Evolutionary conservation across 2,888 invertebrate genomes (phyloP), one percentile per base, ranked within the genome.

Genomic region (Liopterus haemorrhoidalis): DNA sequence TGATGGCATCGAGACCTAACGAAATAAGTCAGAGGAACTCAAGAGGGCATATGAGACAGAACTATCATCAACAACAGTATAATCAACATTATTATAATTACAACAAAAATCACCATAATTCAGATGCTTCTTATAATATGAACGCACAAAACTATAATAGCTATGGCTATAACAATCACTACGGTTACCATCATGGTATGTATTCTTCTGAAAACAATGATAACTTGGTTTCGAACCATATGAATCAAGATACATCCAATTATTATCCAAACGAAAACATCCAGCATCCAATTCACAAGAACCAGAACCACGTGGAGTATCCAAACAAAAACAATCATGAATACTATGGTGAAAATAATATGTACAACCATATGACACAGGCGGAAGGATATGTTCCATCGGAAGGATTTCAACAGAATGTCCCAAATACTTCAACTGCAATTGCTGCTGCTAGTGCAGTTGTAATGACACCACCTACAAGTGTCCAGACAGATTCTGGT

Each of bases 381-480:
- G 68, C 70, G 12, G 74, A 63, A 8, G 59, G 48, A 41, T 65
- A 63, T 56, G 72, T 71, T 51, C 68, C 71, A 4, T 66, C 63
- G 6, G 50, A 50, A 25, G 37, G 66, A 3, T 71, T 70, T 50
- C 69, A 72, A n/a, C 70, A 72, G 46, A 65, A 69, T 16, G 64
- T 64, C 28, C 62, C 65, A 1, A 70, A 68, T 4, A 64, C 69
- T 5, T 67, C 68, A 12, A 66, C 66, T 2, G 67, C 70, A 3
- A 69, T 68, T 25, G 64, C 71, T 3, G 68, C 71, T 24, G 70
- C 69, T 1, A 71, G 72, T 9, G 69, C 74, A 0, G 71, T 71
- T 2, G 71, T 77, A 19, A 78, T 78, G 70, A 76, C 79, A 6
- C 76, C 79, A 5, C 78, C 79, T 0, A 70, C 72, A 30, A 74